phyloP scores from a whole-genome alignment of 2,113 vertebrate genomes.

The Cyanoderma ruficeps region DNA sequence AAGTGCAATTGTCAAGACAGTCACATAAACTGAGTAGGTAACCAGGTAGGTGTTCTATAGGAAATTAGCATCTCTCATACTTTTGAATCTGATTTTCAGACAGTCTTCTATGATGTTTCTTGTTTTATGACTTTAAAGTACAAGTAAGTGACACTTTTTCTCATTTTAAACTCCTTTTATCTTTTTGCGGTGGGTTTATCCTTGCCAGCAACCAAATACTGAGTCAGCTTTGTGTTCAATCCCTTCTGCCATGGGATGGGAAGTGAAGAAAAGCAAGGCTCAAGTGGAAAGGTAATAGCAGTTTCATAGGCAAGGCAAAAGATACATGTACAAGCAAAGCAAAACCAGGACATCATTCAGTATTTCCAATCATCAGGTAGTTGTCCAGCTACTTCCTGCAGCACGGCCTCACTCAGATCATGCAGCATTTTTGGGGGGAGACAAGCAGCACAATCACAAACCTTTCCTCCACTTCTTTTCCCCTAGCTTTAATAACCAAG shows the following conservation, averaged over 20 bases:
- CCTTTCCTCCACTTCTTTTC: fast-evolving
- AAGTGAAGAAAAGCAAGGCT: background rate
- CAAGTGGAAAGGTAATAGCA: background rate
- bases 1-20: background rate
- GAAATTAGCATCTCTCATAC: background rate
- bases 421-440: background rate
- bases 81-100: background rate
- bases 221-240: background rate
- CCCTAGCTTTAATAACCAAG: background rate
- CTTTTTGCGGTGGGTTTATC: background rate
- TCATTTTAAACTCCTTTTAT: background rate
- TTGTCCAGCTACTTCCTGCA: background rate
- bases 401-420: background rate
- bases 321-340: background rate
- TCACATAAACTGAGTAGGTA: background rate
- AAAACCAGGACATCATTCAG: background rate
- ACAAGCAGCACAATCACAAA: background rate
- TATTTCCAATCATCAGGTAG: background rate
- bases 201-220: background rate
- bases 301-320: background rate
- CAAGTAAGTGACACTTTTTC: background rate
- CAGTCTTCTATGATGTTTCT: background rate
- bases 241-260: background rate
- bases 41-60: background rate
- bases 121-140: background rate